These are phyloP conservation scores for Oostethus manadensis DNA, from an alignment of 2,113 vertebrate genomes.

Conservation along the genomic window DNA sequence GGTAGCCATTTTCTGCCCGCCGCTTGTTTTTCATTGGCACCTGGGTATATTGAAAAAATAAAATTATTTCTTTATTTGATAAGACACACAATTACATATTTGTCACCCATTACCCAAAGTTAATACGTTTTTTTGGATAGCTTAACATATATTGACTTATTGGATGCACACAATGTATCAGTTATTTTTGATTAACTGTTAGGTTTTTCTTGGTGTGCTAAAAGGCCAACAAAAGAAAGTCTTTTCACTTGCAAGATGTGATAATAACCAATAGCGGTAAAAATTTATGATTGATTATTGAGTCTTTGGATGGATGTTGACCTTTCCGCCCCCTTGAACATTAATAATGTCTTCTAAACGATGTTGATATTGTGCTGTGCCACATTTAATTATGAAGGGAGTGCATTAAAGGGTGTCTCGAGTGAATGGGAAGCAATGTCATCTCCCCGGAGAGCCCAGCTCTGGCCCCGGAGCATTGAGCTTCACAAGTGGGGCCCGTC, in stretches of 20 bases:
- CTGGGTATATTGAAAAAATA: too few species aligned
- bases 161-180: too few species aligned
- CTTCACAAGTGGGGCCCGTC: conserved; percentile 78
- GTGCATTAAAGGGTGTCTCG: conserved; percentile 69
- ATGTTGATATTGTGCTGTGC: conserved; percentile 70
- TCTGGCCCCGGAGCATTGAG: conserved; percentile 81
- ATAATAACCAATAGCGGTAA: neutral
- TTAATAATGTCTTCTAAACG: conserved; percentile 74
- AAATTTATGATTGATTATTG: conserved; percentile 28
- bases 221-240: conserved; percentile 7
- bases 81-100: too few species aligned
- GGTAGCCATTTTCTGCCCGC: too few species aligned
- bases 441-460: conserved; percentile 77
- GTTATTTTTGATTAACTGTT: neutral
- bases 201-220: neutral
- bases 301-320: conserved; percentile 37
- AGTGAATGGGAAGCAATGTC: conserved; percentile 88
- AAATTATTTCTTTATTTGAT: too few species aligned
- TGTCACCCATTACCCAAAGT: too few species aligned
- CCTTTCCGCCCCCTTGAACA: conserved; percentile 54
- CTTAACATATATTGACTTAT: too few species aligned
- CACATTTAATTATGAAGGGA: conserved; percentile 69
- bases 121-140: too few species aligned
- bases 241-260: neutral
- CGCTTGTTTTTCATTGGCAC: too few species aligned